Base-by-base conservation (phyloP, 2,113 vertebrate genomes). In the Orycteropus afer region DNA sequence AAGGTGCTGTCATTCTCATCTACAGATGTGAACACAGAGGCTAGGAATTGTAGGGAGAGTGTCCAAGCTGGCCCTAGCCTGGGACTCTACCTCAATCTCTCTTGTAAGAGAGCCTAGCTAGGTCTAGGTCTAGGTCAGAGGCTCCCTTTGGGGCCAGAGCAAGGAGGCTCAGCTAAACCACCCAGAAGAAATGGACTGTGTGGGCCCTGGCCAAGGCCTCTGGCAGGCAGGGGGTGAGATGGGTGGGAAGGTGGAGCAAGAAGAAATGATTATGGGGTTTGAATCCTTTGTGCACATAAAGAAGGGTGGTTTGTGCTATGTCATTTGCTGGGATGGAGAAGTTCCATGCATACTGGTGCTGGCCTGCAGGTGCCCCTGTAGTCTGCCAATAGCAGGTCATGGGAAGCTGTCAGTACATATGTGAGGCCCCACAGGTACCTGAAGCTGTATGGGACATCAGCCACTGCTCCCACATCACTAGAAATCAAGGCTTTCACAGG, bases 381-480 rank as follows among this genome's bases (percentile, higher is more conserved):
- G 53, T 47, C 74, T 47, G 51, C 63, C 85, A 71, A 49, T 37
- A 9, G 8, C 40, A n/a, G 77, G 47, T 12, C 27, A 2, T 32
- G 37, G n/a, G 29, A 63, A 59, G 23, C 40, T 13, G 27, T 45
- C 34, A 40, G 3, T 22, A n/a, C 27, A 51, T 29, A 85, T 45
- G 4, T n/a, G 45, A 47, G 47, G 22, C 8, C 63, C 47, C n/a
- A 29, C 9, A 25, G 42, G 27, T 37, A 55, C 49, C 67, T 78
- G 67, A 13, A 79, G 34, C 15, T 2, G 4, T 17, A 1, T 3
- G 0, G 27, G 27, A 20, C 0, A 0, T 37, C 82, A 74, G 32
- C 79, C 27, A 2, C 53, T 0, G 1, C 65, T 25, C 42, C 65
- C 13, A 2, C 32, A 3, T 49, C 45, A 69, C 74, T 55, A 20